Base-by-base conservation (phyloP, 1,140 invertebrate genomes). In the Cydia splendana region DNA sequence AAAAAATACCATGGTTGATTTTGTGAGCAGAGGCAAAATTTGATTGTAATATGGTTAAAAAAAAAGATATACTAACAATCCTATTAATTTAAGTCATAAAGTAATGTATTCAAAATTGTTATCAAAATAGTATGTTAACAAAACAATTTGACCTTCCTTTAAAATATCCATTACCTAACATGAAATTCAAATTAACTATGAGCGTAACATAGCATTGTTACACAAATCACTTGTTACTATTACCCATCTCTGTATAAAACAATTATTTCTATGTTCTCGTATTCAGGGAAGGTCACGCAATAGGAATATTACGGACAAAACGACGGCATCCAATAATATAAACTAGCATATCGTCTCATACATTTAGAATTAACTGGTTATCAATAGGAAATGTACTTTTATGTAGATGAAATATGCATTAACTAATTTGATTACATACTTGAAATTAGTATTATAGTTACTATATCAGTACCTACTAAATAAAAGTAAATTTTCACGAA, bases 261-360 rank as follows among this genome's bases (percentile, higher is more conserved):
- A 71, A 71, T 71, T 71, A 42, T 42, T 71, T 42, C 45, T 71
- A 71, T 71, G 67, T 71, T 71, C 34, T 45, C 34, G 30, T 34
- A 42, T 71, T 71, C 9, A 45, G 15, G 18, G n/a, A 69, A 69
- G 30, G 30, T 42, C 67, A 71, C 67, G 67, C 67, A 71, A 71
- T 71, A 71, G 34, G 67, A 71, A 71, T 71, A 71, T 71, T 71
- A 71, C 67, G 67, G 15, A 45, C 67, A 71, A 71, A 71, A 42
- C 34, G n/a, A n/a, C 15, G 34, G 67, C 45, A 71, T 71, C 67
- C 20, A 71, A 71, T 71, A 71, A 38, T 30, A 42, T 71, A 13
- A 42, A 71, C 34, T 71, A 38, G 15, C 15, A 42, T 13, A 45
- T 71, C 67, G 38, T 2, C 24, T n/a, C n/a, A 10, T 34, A 38